phyloP scores from a whole-genome alignment of 2,797 vertebrate species.

The Diceros bicornis region DNA sequence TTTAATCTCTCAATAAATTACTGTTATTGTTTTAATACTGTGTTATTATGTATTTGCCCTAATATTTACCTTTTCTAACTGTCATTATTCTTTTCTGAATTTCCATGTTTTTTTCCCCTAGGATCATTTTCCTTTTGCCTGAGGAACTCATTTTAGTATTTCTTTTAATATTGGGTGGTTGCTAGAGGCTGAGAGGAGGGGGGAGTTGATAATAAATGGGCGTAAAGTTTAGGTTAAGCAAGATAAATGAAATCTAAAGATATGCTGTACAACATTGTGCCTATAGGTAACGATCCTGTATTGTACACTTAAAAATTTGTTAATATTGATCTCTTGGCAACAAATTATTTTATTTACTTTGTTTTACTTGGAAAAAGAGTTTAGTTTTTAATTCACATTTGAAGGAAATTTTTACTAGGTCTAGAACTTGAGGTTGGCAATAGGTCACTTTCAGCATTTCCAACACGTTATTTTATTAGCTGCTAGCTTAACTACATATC shows the following conservation, averaged over 20 bases:
- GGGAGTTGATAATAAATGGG: not conserved
- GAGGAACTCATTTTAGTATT: not conserved
- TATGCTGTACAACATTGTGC: not conserved
- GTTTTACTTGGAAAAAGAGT: not conserved
- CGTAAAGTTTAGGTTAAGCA: not conserved
- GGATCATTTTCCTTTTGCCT: not conserved
- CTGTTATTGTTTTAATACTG: not conserved
- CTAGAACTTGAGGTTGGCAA: not conserved
- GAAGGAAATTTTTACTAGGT: slow-evolving; percentile 4
- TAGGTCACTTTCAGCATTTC: not conserved
- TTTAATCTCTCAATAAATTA: not conserved
- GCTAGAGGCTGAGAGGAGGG: not conserved
- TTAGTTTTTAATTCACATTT: not conserved
- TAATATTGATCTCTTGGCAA: not conserved
- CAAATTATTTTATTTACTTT: not conserved
- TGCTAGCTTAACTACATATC: not conserved
- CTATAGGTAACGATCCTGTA: not conserved
- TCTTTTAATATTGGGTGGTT: not conserved
- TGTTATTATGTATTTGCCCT: not conserved
- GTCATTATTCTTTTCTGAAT: slow-evolving; percentile 8
- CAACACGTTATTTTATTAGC: not conserved
- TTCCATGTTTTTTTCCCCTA: not conserved
- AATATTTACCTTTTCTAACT: not conserved
- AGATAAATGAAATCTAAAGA: not conserved
- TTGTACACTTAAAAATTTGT: not conserved